Conservation (phyloP, 1,140 invertebrate genomes). For the Pantala flavescens region DNA sequence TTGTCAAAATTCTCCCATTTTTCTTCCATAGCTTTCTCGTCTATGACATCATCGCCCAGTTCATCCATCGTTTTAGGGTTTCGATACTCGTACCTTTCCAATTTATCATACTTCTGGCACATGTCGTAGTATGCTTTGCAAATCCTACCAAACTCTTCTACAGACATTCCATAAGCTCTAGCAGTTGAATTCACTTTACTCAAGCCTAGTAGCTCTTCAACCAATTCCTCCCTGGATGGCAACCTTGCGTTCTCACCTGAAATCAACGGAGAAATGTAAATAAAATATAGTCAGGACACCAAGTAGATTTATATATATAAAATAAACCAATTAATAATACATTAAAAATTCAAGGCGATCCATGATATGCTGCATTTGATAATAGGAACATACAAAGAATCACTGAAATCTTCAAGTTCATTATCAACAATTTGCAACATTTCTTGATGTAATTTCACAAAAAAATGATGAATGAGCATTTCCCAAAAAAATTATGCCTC, state of each 20-base stretch:
- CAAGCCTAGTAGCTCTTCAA: conserved; percentile 53
- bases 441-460: too few relatives aligned
- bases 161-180: conserved; percentile 57
- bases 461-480: too few relatives aligned
- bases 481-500: too few relatives aligned
- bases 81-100: conserved; percentile 51
- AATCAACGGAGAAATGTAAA: neutral
- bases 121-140: conserved; percentile 66
- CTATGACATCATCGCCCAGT: neutral
- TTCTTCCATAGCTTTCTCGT: neutral
- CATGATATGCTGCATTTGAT: too few relatives aligned
- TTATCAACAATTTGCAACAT: too few relatives aligned
- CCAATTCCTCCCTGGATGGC: conserved; percentile 45
- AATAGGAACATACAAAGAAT: too few relatives aligned
- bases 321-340: too few relatives aligned
- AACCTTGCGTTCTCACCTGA: neutral
- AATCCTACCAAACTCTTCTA: conserved; percentile 67
- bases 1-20: conserved; percentile 14
- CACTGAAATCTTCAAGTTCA: too few relatives aligned
- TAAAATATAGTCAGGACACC: too few relatives aligned
- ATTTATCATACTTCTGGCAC: conserved; percentile 54
- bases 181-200: conserved; percentile 60
- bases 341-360: too few relatives aligned
- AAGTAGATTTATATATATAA: too few relatives aligned
- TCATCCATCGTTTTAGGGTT: conserved; percentile 12